Percentiles rank a stretch among this genome's conserved stretches.
Evolutionary conservation across 2,113 vertebrate species (phyloP).

Genomic region (Mirza zaza): DNA sequence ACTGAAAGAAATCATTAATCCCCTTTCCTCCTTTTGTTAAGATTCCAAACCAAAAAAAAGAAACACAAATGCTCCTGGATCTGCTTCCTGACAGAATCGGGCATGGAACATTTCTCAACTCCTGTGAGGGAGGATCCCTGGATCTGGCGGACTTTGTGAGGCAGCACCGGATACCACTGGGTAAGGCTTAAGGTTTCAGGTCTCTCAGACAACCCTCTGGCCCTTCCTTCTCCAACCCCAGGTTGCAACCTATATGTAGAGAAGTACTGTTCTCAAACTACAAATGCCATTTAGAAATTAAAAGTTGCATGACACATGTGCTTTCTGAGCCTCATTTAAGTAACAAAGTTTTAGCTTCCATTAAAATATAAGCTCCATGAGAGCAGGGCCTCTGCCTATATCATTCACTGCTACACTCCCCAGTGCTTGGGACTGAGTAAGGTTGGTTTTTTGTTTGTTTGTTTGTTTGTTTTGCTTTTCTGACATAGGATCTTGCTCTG

Average conservation of each 20-base stretch:
- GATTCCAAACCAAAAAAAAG: constrained; percentile 92
- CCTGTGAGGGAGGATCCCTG: constrained; percentile 84
- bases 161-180: constrained; percentile 90
- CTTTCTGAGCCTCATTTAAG: constrained; percentile 42
- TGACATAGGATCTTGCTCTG: too few relatives aligned
- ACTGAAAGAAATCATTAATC: neutral
- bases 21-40: constrained; percentile 73
- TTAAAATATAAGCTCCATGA: neutral
- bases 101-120: constrained; percentile 94
- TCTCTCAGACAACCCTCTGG: neutral
- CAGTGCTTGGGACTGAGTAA: neutral
- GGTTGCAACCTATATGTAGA: neutral
- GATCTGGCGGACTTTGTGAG: constrained; percentile 90
- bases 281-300: constrained; percentile 17
- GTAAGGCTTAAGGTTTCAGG: constrained; percentile 80
- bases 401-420: neutral
- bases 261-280: constrained; percentile 30
- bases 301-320: neutral
- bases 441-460: too few relatives aligned
- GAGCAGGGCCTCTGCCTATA: neutral
- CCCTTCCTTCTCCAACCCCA: neutral
- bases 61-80: constrained; percentile 90
- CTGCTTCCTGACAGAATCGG: constrained; percentile 93
- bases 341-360: neutral
- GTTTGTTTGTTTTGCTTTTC: too few relatives aligned